These are phyloP conservation scores for Idaea straminata DNA, from an alignment of 2,888 invertebrate species.

Conservation along the genomic window DNA sequence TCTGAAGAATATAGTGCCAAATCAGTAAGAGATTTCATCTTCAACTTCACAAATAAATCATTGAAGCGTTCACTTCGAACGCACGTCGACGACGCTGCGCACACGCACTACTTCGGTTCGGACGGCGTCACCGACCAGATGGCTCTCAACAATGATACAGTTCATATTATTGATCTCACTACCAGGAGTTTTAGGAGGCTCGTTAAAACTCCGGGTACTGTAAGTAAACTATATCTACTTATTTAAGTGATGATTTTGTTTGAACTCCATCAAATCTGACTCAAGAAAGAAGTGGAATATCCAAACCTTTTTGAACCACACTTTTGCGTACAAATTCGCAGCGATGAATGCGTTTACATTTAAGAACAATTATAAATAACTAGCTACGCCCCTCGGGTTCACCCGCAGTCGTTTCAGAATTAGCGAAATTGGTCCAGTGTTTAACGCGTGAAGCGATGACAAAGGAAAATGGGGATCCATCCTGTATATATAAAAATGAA, in stretches of 20 bases:
- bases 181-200: constrained; percentile 82
- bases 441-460: too few relatives aligned
- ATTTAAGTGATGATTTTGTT: constrained; percentile 5
- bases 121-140: constrained; percentile 34
- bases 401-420: too few relatives aligned
- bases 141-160: constrained; percentile 39
- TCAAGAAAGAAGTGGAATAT: too few relatives aligned
- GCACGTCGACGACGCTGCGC: constrained; percentile 52
- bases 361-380: too few relatives aligned
- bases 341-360: too few relatives aligned
- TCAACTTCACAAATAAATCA: constrained; percentile 69
- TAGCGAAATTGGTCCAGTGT: too few relatives aligned
- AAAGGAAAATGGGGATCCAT: too few relatives aligned
- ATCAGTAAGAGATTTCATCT: constrained; percentile 76
- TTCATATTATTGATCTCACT: constrained; percentile 83
- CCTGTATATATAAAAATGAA: too few relatives aligned
- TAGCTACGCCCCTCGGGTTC: too few relatives aligned
- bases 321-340: too few relatives aligned
- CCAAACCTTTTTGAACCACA: too few relatives aligned
- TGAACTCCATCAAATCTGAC: neutral
- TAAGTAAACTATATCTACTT: constrained; percentile 45
- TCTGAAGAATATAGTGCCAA: constrained; percentile 71
- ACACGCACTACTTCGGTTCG: constrained; percentile 68
- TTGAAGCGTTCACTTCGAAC: constrained; percentile 65
- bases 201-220: constrained; percentile 81